Percentiles rank a stretch among this genome's conserved stretches.
Conservation (phyloP, 2,113 vertebrate genomes). For the Lepidothrix coronata region DNA sequence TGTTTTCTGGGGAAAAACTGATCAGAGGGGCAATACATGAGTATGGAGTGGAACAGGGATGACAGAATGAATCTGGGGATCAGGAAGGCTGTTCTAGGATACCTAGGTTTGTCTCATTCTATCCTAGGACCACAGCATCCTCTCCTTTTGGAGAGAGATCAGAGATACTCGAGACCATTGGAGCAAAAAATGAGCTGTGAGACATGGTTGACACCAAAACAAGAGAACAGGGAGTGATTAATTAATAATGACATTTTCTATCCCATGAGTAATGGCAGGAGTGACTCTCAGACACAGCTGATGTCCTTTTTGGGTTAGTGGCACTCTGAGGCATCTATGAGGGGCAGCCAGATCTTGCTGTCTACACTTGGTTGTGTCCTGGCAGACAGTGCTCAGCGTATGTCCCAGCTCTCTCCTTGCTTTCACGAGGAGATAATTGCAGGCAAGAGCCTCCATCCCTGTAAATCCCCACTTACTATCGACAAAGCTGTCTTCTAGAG, state of each 20-base stretch:
- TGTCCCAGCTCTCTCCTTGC: neutral
- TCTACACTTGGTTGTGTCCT: neutral
- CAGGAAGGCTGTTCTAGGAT: neutral
- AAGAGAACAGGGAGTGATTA: neutral
- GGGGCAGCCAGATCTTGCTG: neutral
- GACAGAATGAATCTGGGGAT: neutral
- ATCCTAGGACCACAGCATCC: neutral
- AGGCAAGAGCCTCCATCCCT: neutral
- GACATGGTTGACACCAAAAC: neutral
- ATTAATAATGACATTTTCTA: neutral
- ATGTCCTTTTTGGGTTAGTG: neutral
- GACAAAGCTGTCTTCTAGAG: conserved; percentile 30
- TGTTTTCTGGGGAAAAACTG: neutral
- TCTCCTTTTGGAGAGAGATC: neutral
- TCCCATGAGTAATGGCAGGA: neutral
- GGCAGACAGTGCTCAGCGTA: neutral
- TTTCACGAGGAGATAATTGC: conserved; percentile 37
- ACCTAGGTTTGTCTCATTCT: neutral
- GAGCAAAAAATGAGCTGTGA: neutral
- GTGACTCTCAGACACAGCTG: neutral
- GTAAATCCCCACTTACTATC: conserved; percentile 39
- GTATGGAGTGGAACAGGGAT: neutral
- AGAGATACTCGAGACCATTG: neutral
- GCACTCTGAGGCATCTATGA: neutral
- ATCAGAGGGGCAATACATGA: neutral